Percentiles rank a stretch among this genome's conserved stretches.
phyloP scores from a whole-genome alignment of 1,140 invertebrate species.

The Dreissena polymorpha region DNA sequence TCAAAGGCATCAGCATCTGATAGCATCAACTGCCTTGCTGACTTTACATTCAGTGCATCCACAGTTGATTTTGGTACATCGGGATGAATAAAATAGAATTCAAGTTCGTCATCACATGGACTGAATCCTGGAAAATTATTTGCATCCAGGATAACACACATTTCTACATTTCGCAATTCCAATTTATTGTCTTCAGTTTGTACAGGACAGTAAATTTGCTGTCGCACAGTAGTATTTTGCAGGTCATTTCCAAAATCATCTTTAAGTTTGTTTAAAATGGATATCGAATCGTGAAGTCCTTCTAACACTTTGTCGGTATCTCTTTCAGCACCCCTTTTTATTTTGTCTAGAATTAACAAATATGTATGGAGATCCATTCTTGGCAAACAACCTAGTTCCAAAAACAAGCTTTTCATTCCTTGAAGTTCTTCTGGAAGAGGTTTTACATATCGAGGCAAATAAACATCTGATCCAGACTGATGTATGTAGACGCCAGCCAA shows the following conservation, averaged over 20 bases:
- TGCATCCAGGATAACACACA: background rate
- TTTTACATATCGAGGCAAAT: constrained; percentile 10
- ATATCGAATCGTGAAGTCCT: background rate
- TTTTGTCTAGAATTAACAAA: background rate
- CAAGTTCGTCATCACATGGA: constrained; percentile 41
- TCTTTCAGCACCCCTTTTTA: background rate
- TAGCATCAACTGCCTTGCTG: constrained; percentile 53
- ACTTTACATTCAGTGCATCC: constrained; percentile 60
- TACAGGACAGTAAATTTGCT: too few relatives aligned
- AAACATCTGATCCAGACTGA: background rate
- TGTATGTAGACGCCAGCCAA: background rate
- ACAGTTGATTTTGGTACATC: constrained; percentile 58
- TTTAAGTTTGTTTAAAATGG: background rate
- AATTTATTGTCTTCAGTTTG: too few relatives aligned
- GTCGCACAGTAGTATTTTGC: too few relatives aligned
- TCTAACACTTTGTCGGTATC: background rate
- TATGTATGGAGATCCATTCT: background rate
- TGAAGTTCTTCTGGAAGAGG: constrained; percentile 13
- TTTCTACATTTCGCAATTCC: too few relatives aligned
- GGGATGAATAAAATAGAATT: constrained; percentile 59
- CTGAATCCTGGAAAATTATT: background rate
- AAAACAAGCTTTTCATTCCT: background rate
- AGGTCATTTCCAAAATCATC: constrained; percentile 13
- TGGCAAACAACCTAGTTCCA: background rate
- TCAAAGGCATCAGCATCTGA: constrained; percentile 50